Base-by-base conservation (phyloP, 2,113 vertebrate species). In the Leucosticte australis region DNA sequence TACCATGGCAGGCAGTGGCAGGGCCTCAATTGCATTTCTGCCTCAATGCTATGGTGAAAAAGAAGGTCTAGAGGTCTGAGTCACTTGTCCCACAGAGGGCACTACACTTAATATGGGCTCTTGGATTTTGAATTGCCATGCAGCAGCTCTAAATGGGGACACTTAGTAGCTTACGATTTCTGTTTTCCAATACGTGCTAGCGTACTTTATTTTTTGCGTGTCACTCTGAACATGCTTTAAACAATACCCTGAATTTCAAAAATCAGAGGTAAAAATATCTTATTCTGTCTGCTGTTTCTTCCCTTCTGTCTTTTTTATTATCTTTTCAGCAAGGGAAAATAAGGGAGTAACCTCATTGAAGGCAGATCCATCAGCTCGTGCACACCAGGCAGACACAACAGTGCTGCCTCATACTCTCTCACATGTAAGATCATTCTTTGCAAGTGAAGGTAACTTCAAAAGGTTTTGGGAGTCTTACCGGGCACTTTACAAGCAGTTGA, bases 391-490 rank as follows among this genome's bases (percentile, higher is more conserved):
- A 42, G 39, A 77, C 50, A 18, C 5, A 5, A 55, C 21, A 70
- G 42, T 19, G 39, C 73, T 78, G 47, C 77, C 64, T 91, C 27
- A 10, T 1, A 2, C 52, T 27, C 37, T 64, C 62, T 33, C 74
- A 79, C 8, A 13, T 16, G 27, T 60, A 83, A 73, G 42, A 56
- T 50, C n/a, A 59, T 10, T 63, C 39, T 68, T 55, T 16, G 22
- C 1, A 6, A 83, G 44, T 24, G 49, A 71, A 62, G 30, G 35
- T 16, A 81, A 78, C 31, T 63, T 90, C 56, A 79, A 30, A 73
- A 74, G 46, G 15, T 16, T 60, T 24, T 2, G 11, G 12, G 47
- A 77, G 33, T 94, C 99, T 99, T 98, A 99, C 99, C 99, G 89
- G 96, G 68, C 81, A 87, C 89, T 97, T 96, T 96, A 70, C 68